Conservation (phyloP, 2,797 vertebrate species). For the Melanotaenia boesemani region DNA sequence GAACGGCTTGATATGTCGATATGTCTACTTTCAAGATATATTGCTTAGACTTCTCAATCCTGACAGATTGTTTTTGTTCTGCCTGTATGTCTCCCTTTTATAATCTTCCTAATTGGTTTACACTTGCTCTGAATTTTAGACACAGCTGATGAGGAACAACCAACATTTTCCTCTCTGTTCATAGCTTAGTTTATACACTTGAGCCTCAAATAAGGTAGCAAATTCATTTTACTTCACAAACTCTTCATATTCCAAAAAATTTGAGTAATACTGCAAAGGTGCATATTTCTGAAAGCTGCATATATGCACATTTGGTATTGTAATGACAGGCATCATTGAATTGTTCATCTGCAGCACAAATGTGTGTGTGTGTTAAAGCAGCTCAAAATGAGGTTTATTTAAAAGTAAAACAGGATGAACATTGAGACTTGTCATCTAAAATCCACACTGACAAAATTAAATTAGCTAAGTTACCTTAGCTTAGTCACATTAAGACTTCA, state of each 20-base stretch:
- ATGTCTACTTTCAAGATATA: not conserved
- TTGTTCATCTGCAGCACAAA: too few relatives aligned
- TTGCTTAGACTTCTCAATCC: not conserved
- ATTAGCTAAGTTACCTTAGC: slow-evolving; percentile 52
- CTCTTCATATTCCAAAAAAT: too few relatives aligned
- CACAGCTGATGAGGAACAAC: not conserved
- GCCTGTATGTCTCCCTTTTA: not conserved
- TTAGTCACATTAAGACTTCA: slow-evolving; percentile 54
- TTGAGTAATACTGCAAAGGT: not conserved
- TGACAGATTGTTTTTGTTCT: not conserved
- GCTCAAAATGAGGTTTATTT: not conserved
- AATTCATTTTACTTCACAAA: too few relatives aligned
- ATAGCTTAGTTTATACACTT: too few relatives aligned
- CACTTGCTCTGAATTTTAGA: not conserved
- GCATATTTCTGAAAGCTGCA: too few relatives aligned
- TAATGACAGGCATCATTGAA: not conserved
- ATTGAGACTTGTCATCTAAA: slow-evolving; percentile 19
- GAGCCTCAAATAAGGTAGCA: too few relatives aligned
- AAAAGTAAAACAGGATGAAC: not conserved
- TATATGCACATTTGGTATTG: too few relatives aligned
- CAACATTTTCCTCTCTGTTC: too few relatives aligned
- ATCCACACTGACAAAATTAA: slow-evolving; percentile 41
- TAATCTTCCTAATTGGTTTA: not conserved
- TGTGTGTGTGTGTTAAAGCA: too few relatives aligned
- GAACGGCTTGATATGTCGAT: not conserved